Base-by-base conservation (phyloP, 2,888 invertebrate genomes). In the Campoplex nolae region DNA sequence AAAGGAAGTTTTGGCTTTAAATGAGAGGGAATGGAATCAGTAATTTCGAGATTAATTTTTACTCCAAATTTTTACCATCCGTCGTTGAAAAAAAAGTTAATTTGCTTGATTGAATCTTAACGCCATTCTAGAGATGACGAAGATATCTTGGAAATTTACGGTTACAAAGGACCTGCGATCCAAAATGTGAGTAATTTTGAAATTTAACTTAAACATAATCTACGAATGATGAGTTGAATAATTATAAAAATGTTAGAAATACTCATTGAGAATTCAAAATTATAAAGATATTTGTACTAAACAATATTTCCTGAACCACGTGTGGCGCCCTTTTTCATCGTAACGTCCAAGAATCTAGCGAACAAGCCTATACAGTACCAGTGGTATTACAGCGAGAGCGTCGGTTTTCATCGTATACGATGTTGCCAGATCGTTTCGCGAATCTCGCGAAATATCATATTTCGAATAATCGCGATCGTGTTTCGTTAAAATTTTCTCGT, bases 81-180 rank as follows among this genome's bases (percentile, higher is more conserved):
- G 7, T 16, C 8, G 0, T 0, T 1, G 3, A 32, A 18, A 32
- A 23, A 3, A n/a, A 65, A 6, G 35, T 7, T 18, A 28, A 48
- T 13, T 11, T 0, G 28, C 35, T 9, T 16, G 11, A 73, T 68
- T 56, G 54, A 56, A 32, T 65, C 85, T 86, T 78, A 32, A 84
- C 73, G 13, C 4, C 9, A 42, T 3, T 35, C 13, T 70, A 88
- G 88, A 32, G 88, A 87, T 7, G 87, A 85, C 48, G 88, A 89
- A 23, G 84, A 88, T 58, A 87, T 94, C 58, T 88, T 94, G 62
- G 91, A 90, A 67, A 89, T 93, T 48, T 94, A 94, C 56, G 91
- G 90, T 58, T 89, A 73, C 56, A 90, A 89, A 56, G 82, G 85
- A 83, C 75, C 88, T 18, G 35, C 80, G 7, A 75, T 89, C 32